Conservation (phyloP, 2,113 vertebrate genomes). For the Felis catus region F.catus_Fca126_mat1.0 CM031413.1:15028001-15028500, state of each 20-base stretch:
- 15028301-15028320: not conserved
- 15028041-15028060: too few relatives aligned
- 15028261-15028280: too few relatives aligned
- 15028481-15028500: not conserved
- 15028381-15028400: not conserved
- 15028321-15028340: not conserved
- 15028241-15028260: not conserved
- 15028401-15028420: not conserved
- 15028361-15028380: not conserved
- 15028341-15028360: accelerated
- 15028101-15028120: too few relatives aligned
- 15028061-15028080: too few relatives aligned
- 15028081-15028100: too few relatives aligned
- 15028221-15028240: not conserved
- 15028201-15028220: not conserved
- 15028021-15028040: too few relatives aligned
- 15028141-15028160: not conserved
- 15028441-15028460: not conserved
- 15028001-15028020: too few relatives aligned
- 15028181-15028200: not conserved
- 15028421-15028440: not conserved
- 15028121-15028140: not conserved
- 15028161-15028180: not conserved
- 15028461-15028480: not conserved
- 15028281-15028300: accelerated